These are phyloP conservation scores for Eclectus roratus DNA, from an alignment of 2,113 vertebrate species.

Conservation along the genomic window DNA sequence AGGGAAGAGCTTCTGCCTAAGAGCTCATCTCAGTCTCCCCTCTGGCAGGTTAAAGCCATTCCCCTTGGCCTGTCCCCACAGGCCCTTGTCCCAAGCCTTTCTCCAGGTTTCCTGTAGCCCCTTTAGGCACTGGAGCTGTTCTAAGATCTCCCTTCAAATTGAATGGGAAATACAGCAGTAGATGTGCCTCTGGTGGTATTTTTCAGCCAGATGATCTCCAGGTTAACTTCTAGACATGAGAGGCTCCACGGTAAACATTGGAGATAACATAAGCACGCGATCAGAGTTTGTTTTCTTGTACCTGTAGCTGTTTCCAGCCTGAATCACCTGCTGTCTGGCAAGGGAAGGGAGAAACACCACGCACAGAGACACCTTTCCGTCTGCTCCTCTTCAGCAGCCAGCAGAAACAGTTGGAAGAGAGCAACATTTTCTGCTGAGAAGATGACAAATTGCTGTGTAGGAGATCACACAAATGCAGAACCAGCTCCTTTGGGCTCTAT, in stretches of 20 bases:
- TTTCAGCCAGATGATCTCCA: neutral
- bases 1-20: no score
- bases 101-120: neutral
- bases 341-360: neutral
- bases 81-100: neutral
- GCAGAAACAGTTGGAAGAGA: neutral
- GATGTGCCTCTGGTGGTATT: neutral
- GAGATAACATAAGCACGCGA: rapidly evolving
- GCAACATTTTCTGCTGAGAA: neutral
- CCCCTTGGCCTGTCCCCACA: neutral
- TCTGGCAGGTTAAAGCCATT: neutral
- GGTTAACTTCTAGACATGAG: neutral
- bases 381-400: neutral
- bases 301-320: neutral
- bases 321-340: neutral
- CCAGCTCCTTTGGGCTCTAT: neutral
- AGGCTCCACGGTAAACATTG: neutral
- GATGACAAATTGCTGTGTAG: neutral
- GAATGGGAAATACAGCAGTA: neutral
- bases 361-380: neutral
- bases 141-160: neutral
- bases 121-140: neutral
- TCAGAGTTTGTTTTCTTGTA: neutral
- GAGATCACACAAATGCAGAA: neutral
- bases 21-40: no score